Evolutionary conservation across 1,140 invertebrate species (phyloP).

Genomic region (Ptiloglossa arizonensis): DNA sequence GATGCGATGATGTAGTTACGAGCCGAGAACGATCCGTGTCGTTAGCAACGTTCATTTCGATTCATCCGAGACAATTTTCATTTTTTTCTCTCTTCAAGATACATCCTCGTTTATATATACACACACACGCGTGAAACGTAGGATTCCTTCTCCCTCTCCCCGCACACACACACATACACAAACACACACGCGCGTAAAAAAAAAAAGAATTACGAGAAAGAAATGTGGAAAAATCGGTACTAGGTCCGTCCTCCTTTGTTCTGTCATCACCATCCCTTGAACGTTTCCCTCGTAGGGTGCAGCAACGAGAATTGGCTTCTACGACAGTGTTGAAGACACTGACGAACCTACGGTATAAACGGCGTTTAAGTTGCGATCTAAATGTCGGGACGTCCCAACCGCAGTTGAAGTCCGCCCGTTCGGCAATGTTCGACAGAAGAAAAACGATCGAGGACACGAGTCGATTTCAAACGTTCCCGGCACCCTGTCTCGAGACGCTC

Average conservation of each 20-base stretch:
- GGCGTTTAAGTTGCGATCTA: slow-evolving; percentile 47
- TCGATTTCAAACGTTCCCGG: slow-evolving; percentile 33
- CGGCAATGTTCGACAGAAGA: slow-evolving; percentile 27
- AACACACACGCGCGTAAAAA: no score
- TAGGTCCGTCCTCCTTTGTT: slow-evolving; percentile 61
- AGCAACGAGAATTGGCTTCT: slow-evolving; percentile 50
- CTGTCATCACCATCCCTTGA: slow-evolving; percentile 64
- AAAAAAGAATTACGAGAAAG: no score
- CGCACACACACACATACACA: no score
- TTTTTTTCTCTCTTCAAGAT: no score
- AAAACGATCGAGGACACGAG: slow-evolving; percentile 32
- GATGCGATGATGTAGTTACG: no score
- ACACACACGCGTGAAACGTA: no score
- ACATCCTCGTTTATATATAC: no score
- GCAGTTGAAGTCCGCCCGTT: slow-evolving; percentile 51
- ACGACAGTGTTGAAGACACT: slow-evolving; percentile 44
- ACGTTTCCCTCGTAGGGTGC: slow-evolving; percentile 65
- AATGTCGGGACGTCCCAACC: slow-evolving; percentile 47
- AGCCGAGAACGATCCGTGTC: no score
- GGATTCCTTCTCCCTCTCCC: no score
- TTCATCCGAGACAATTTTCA: no score
- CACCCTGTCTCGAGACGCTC: slow-evolving; percentile 31
- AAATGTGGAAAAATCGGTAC: slow-evolving; percentile 51
- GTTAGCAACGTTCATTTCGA: no score
- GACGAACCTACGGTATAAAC: slow-evolving; percentile 53